Conservation (phyloP, 2,797 vertebrate genomes). For the Perdix hodgsoniae region DNA sequence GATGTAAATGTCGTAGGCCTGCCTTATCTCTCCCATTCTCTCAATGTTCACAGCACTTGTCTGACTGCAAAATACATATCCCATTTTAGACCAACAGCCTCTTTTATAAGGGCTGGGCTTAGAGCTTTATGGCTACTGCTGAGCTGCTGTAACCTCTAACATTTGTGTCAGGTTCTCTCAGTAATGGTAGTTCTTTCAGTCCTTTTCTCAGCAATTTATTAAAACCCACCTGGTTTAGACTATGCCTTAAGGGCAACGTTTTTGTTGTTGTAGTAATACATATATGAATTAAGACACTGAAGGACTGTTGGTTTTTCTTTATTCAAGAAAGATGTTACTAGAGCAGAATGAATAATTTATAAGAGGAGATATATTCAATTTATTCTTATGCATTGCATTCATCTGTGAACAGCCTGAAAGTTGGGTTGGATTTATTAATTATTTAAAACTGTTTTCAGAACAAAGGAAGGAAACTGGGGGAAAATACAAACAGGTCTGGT, state of each 20-base stretch:
- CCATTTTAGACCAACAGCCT: neutral
- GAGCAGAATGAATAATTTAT: conserved; percentile 8
- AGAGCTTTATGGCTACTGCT: neutral
- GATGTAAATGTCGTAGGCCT: neutral
- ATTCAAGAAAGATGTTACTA: neutral
- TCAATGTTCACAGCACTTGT: neutral
- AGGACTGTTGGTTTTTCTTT: neutral
- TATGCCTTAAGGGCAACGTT: neutral
- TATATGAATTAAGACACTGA: neutral
- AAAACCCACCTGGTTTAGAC: neutral
- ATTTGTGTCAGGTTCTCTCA: neutral
- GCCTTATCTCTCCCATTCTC: neutral
- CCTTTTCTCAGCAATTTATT: neutral
- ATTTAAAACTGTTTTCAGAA: conserved; percentile 23
- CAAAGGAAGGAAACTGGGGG: neutral
- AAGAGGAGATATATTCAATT: neutral
- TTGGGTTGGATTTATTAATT: conserved; percentile 10
- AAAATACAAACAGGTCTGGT: neutral
- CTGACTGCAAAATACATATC: neutral
- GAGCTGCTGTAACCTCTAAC: neutral
- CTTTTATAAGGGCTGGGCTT: neutral
- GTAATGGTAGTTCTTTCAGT: neutral
- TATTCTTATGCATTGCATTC: neutral
- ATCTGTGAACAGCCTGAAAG: neutral
- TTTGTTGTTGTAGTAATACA: neutral